Evolutionary conservation across 2,113 vertebrate genomes (phyloP), one percentile per base, ranked within the genome.

Genomic region (Paratilapia polleni): DNA sequence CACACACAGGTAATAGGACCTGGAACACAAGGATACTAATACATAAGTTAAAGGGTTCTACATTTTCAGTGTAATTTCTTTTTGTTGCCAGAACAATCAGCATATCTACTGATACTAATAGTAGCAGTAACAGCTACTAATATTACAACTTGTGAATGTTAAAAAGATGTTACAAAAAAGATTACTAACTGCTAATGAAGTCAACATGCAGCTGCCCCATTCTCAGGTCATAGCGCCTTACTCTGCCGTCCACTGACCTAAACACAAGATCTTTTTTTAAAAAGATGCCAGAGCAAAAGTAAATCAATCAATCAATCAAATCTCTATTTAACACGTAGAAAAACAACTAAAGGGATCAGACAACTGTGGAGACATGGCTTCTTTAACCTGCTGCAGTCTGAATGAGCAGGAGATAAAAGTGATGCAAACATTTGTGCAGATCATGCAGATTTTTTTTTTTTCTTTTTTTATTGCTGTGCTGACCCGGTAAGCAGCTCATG

Each of bases 1-100:
- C 98, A 98, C 80, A 97, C 97, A n/a, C 98, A 97, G 2, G 97
- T 98, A 93, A 99, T 97, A 56, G 98, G 97, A 93, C 97, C 98
- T 99, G 91, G 7, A 83, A 78, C 5, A 36, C 15, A 89, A 73
- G 2, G 4, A 76, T 3, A 84, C 43, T 83, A 20, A 77, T 1
- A 80, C 12, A 58, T 4, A 7, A 0, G 17, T 81, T 60, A 61
- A 6, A 2, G 6, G 4, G 12, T 24, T 24, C 20, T 43, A 28
- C 34, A 26, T 47, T 31, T 68, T 14, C 11, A 31, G 8, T 41
- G 6, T 38, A n/a, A 36, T 8, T 28, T 20, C 1, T 22, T 3
- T 11, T n/a, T 2, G 1, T 6, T 26, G 10, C 36, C 3, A 12
- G 6, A 20, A 26, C 68, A 34, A 8, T 9, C 2, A 56, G 3